phyloP scores from a whole-genome alignment of 2,113 vertebrate species.

The Engystomops pustulosus region DNA sequence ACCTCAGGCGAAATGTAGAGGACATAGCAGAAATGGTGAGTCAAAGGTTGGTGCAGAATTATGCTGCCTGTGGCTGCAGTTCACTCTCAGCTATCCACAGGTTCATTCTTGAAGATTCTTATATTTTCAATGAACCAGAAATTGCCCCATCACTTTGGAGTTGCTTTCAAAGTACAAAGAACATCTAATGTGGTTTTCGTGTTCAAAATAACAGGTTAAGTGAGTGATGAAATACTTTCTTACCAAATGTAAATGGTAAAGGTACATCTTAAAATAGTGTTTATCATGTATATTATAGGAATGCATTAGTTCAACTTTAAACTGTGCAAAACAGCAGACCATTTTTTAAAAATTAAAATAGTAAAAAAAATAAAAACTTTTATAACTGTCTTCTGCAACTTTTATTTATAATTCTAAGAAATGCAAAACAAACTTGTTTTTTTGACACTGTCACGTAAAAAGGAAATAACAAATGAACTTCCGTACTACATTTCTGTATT shows the following conservation, averaged over 20 bases:
- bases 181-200: constrained; percentile 57
- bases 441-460: too few relatives aligned
- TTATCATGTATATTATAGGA: constrained; percentile 30
- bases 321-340: not conserved
- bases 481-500: constrained; percentile 3
- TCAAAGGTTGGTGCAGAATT: constrained; percentile 55
- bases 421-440: too few relatives aligned
- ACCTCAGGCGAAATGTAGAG: constrained; percentile 35
- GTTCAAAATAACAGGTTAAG: constrained; percentile 44
- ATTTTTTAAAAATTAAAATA: not conserved
- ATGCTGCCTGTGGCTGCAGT: constrained; percentile 43
- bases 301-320: not conserved
- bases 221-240: constrained; percentile 44
- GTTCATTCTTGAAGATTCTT: constrained; percentile 45
- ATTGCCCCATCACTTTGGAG: constrained; percentile 46
- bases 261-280: constrained; percentile 16
- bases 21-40: constrained; percentile 40
- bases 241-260: constrained; percentile 14
- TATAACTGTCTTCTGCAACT: too few relatives aligned
- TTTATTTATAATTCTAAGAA: too few relatives aligned
- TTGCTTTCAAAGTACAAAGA: constrained; percentile 53
- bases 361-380: not conserved
- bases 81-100: constrained; percentile 7
- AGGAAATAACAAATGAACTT: too few relatives aligned
- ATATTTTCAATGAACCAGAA: constrained; percentile 51